These are phyloP conservation scores for Alauda arvensis DNA, from an alignment of 2,797 vertebrate species.

Conservation along the genomic window DNA sequence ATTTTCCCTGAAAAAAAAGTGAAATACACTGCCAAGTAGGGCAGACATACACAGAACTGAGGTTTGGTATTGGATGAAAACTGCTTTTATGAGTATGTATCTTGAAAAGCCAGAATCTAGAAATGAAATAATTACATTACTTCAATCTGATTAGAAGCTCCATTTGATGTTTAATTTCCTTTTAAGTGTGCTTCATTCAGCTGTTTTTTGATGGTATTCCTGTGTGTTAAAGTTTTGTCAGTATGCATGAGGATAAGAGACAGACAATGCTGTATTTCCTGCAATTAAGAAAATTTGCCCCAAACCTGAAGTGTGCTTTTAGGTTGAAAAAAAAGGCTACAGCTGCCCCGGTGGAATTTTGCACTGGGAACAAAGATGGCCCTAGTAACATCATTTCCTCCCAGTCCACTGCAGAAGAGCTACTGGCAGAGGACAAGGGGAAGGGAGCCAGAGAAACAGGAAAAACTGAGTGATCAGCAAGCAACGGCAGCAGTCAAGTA, in stretches of 20 bases:
- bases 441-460: not conserved
- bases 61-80: not conserved
- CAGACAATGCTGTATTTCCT: not conserved
- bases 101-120: not conserved
- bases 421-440: not conserved
- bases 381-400: not conserved
- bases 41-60: not conserved
- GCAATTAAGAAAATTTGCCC: not conserved
- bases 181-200: not conserved
- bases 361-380: not conserved
- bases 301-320: not conserved
- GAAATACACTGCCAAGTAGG: not conserved
- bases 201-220: not conserved
- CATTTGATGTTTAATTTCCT: not conserved
- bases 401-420: not conserved
- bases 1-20: not conserved
- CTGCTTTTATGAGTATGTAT: not conserved
- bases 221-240: not conserved
- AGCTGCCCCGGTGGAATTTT: not conserved
- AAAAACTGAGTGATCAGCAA: not conserved
- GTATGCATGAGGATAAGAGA: not conserved
- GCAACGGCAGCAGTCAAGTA: not conserved
- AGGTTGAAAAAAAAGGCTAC: not conserved
- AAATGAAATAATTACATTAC: not conserved
- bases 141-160: not conserved